Evolutionary conservation across 1,140 invertebrate genomes (phyloP).

Genomic region (Saccostrea echinata): DNA sequence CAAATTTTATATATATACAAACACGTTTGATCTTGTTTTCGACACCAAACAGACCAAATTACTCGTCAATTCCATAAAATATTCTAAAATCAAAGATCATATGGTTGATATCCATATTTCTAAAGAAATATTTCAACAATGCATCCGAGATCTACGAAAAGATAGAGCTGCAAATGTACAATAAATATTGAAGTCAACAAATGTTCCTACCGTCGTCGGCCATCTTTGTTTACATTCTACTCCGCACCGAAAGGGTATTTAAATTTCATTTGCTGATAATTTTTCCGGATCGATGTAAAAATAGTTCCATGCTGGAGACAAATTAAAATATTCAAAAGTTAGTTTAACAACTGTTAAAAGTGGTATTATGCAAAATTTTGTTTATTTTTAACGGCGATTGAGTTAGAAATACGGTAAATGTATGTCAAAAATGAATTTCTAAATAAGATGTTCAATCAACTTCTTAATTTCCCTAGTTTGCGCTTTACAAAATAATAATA

Average conservation of each 20-base stretch:
- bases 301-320: not conserved
- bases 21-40: slow-evolving; percentile 6
- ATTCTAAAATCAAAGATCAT: not conserved
- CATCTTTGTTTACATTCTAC: slow-evolving; percentile 69
- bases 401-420: too few species aligned
- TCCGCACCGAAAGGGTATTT: slow-evolving; percentile 51
- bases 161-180: not conserved
- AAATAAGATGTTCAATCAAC: too few species aligned
- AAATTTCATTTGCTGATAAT: slow-evolving; percentile 44
- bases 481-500: too few species aligned
- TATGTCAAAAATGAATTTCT: too few species aligned
- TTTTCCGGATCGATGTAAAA: not conserved
- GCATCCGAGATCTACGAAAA: not conserved
- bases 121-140: not conserved
- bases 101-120: not conserved
- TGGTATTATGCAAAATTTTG: too few species aligned
- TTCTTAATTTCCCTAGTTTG: too few species aligned
- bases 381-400: too few species aligned
- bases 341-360: too few species aligned
- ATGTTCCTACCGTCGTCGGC: slow-evolving; percentile 64
- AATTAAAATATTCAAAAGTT: too few species aligned
- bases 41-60: not conserved
- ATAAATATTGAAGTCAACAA: slow-evolving; percentile 17
- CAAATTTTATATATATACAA: not conserved
- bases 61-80: not conserved